Percentiles rank a stretch among this genome's conserved stretches.
phyloP scores from a whole-genome alignment of 2,797 vertebrate genomes.

The Amblyopsis hoosieri region DNA sequence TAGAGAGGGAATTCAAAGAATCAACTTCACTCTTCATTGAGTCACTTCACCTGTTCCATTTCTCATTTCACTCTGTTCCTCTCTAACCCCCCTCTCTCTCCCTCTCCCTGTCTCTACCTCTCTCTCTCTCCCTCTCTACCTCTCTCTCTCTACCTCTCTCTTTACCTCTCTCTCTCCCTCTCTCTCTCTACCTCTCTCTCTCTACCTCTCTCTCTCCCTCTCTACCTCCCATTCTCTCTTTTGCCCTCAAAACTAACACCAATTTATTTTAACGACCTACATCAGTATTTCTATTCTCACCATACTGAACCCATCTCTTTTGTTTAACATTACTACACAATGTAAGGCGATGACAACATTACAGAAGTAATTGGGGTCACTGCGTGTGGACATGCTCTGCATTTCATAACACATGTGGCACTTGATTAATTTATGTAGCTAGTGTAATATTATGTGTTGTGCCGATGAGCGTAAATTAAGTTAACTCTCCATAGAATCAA shows the following conservation, averaged over 20 bases:
- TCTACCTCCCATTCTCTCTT: background rate
- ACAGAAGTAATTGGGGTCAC: conserved; percentile 32
- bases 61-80: background rate
- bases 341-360: background rate
- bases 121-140: too few species aligned
- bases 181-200: background rate
- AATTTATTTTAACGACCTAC: too few species aligned
- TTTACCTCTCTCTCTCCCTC: too few species aligned
- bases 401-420: background rate
- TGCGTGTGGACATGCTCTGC: conserved; percentile 15
- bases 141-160: background rate
- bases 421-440: conserved; percentile 12
- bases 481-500: conserved; percentile 23
- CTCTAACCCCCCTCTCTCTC: background rate
- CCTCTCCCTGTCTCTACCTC: background rate
- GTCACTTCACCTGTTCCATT: conserved; percentile 12
- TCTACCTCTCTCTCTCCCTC: background rate
- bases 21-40: conserved; percentile 37
- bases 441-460: conserved; percentile 26
- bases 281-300: too few species aligned
- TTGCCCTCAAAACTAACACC: background rate
- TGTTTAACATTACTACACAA: too few species aligned
- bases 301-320: background rate
- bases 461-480: conserved; percentile 16
- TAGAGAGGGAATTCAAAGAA: conserved; percentile 31